Conservation (phyloP, 2,113 vertebrate genomes). For the Callocephalon fimbriatum region DNA sequence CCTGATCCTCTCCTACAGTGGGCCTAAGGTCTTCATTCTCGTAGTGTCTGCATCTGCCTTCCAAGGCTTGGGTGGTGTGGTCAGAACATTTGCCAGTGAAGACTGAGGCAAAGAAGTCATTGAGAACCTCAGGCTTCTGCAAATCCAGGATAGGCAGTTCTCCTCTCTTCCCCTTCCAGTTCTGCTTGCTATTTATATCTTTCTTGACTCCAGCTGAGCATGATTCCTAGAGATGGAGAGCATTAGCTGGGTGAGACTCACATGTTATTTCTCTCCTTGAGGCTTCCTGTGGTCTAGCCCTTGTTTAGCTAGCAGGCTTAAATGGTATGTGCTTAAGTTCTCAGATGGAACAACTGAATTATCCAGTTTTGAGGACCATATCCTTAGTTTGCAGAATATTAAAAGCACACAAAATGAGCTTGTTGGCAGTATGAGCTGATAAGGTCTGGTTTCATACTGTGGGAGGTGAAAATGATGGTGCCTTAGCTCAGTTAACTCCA, state of each 20-base stretch:
- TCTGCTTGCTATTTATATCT: background rate
- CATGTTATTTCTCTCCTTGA: background rate
- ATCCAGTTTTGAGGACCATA: background rate
- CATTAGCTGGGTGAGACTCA: fast-evolving
- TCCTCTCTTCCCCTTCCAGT: background rate
- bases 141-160: too few species aligned
- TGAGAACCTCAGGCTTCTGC: too few species aligned
- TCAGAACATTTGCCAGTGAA: too few species aligned
- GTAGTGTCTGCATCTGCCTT: too few species aligned
- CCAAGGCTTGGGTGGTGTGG: too few species aligned
- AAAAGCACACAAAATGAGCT: background rate
- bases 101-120: too few species aligned
- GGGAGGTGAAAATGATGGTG: background rate
- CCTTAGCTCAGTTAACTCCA: background rate
- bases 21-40: too few species aligned
- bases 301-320: background rate
- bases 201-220: background rate
- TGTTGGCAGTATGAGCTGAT: background rate
- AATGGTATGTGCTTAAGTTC: background rate
- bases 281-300: background rate
- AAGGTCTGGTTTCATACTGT: background rate
- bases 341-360: background rate
- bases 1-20: too few species aligned
- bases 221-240: background rate
- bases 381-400: background rate